Base-by-base conservation (phyloP, 2,888 invertebrate species). In the Liodrosophila aerea region DNA sequence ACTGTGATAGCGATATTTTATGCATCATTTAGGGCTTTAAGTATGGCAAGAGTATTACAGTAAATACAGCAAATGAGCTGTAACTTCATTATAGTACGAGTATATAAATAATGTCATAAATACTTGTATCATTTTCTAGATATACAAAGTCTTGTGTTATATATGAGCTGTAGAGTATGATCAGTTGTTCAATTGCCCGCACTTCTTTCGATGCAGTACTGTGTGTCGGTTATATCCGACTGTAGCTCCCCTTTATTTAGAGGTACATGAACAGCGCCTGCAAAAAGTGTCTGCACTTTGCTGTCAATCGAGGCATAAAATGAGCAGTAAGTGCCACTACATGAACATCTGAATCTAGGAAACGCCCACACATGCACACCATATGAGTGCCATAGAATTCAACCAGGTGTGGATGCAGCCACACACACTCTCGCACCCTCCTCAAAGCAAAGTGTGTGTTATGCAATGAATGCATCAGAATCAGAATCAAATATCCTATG, bases 301-400 rank as follows among this genome's bases (percentile, higher is more conserved):
- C 67, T 61, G 68, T 34, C 70, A 77, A 73, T 76, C 86, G 85
- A 85, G 73, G 85, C 87, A 80, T 85, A 71, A 86, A 85, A 86
- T 85, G 86, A 85, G 87, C 87, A 86, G 78, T 68, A 78, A 85
- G 85, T 85, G 85, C 72, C 77, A 82, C 86, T 85, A 73, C 76
- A 76, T 59, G 29, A 52, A 50, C 64, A 63, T 49, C 56, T 53
- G 60, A 50, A 72, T 65, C 65, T 71, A 70, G 62, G 56, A 39
- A 58, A 40, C 46, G 60, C 66, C 64, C 62, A 47, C 30, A 44
- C 43, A 30, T 33, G 37, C 37, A 12, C 36, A 12, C 36, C 18
- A 7, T 43, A 30, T 27, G 49, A 53, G 57, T 52, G 44, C 47
- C 49, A 37, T 9, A 37, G 18, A n/a, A 22, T 22, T 22, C 22